Conservation (phyloP, 2,888 invertebrate species). For the Tenthredo notha region DNA sequence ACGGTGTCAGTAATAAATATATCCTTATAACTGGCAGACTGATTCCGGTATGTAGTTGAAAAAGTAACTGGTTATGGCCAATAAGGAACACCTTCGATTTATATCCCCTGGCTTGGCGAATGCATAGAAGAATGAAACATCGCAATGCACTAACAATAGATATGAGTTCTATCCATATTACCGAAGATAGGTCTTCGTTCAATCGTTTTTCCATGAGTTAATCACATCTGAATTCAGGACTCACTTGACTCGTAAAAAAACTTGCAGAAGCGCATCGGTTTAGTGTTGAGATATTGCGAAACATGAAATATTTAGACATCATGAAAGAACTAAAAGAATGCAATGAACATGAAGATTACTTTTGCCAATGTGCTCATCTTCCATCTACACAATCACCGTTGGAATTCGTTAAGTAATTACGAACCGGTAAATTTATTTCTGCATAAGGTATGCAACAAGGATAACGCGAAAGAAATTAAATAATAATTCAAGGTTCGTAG, state of each 20-base stretch:
- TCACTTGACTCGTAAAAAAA: neutral
- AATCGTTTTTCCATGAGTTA: neutral
- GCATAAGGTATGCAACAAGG: neutral
- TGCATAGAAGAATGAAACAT: neutral
- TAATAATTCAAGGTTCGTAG: slow-evolving; percentile 37
- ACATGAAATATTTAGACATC: neutral
- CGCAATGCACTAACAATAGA: neutral
- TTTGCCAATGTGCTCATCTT: neutral
- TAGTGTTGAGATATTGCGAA: neutral
- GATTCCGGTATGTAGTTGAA: neutral
- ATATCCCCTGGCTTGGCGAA: neutral
- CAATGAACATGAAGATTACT: neutral
- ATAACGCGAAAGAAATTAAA: neutral
- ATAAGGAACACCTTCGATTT: neutral
- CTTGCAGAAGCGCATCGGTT: neutral
- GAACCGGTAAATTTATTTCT: neutral
- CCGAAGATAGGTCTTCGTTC: neutral
- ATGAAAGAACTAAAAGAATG: neutral
- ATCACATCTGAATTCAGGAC: neutral
- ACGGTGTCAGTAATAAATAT: neutral
- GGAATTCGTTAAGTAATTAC: neutral
- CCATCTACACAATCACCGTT: neutral
- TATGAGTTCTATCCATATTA: neutral
- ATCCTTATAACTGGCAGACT: neutral
- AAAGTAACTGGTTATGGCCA: neutral